Evolutionary conservation across 2,888 invertebrate species (phyloP).

Genomic region (Xestia xanthographa): DNA sequence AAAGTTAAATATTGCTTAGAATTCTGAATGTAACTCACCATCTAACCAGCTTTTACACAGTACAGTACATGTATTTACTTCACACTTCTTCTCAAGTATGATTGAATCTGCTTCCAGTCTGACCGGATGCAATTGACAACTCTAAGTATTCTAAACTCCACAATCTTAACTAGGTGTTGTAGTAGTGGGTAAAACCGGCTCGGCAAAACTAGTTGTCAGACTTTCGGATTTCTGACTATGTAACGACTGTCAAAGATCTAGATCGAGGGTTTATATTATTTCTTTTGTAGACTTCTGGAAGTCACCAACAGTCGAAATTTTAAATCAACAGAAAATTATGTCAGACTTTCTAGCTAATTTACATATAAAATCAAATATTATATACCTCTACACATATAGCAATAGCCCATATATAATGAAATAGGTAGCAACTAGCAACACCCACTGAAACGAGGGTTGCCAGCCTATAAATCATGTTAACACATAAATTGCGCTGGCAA

Average conservation of each 20-base stretch:
- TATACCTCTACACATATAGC: constrained; percentile 6
- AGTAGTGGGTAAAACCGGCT: not conserved
- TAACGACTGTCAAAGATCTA: not conserved
- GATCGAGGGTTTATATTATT: not conserved
- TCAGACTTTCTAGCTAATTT: not conserved
- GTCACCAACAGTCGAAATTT: not conserved
- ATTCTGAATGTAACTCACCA: not conserved
- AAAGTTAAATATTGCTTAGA: not conserved
- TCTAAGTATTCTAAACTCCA: not conserved
- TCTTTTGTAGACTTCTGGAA: not conserved
- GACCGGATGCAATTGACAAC: not conserved
- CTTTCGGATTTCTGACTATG: not conserved
- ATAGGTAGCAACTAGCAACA: constrained; percentile 65
- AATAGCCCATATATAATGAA: constrained; percentile 49
- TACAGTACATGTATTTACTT: not conserved
- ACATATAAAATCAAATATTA: not conserved
- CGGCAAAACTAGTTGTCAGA: not conserved
- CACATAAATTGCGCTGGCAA: constrained; percentile 87
- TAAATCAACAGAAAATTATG: not conserved
- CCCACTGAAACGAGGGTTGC: constrained; percentile 75
- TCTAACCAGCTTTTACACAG: not conserved
- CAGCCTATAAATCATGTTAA: constrained; percentile 87
- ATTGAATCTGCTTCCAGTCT: not conserved
- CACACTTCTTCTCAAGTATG: not conserved
- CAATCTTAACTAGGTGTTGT: not conserved